Evolutionary conservation across 2,113 vertebrate species (phyloP).

Genomic region (Dipodomys merriami): DNA sequence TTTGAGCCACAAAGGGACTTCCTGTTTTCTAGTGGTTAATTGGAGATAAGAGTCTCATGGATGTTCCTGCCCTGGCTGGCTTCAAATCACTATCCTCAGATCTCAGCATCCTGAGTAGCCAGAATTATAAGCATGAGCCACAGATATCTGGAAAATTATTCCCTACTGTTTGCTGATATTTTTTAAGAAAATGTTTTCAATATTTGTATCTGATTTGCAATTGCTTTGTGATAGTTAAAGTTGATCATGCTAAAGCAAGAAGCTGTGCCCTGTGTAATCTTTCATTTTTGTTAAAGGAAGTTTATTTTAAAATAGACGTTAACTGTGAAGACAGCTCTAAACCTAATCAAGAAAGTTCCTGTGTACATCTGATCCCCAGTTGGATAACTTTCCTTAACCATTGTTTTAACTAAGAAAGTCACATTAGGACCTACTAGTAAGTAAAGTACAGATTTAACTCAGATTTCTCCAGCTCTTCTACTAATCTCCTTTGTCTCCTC

Average conservation of each 20-base stretch:
- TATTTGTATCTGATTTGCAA: background rate
- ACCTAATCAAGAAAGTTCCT: background rate
- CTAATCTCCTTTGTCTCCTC: background rate
- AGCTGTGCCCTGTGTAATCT: background rate
- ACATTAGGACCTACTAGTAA: background rate
- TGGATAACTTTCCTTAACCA: background rate
- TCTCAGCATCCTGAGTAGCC: too few species aligned
- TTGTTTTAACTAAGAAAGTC: background rate
- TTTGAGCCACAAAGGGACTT: too few species aligned
- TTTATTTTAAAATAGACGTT: background rate
- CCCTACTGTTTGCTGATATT: too few species aligned
- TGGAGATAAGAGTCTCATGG: too few species aligned
- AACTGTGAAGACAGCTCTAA: constrained; percentile 4
- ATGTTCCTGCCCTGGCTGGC: too few species aligned
- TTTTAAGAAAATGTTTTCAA: background rate
- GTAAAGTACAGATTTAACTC: background rate
- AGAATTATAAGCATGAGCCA: too few species aligned
- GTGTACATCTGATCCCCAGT: background rate
- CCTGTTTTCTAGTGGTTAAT: too few species aligned
- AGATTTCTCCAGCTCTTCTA: background rate
- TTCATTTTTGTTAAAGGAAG: constrained; percentile 16
- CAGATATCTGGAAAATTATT: too few species aligned
- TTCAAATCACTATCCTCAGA: too few species aligned
- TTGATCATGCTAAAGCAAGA: constrained; percentile 23
- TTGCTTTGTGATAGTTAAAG: constrained; percentile 1